These are phyloP conservation scores for Cabera pusaria DNA, from an alignment of 2,888 invertebrate species.

Conservation along the genomic window DNA sequence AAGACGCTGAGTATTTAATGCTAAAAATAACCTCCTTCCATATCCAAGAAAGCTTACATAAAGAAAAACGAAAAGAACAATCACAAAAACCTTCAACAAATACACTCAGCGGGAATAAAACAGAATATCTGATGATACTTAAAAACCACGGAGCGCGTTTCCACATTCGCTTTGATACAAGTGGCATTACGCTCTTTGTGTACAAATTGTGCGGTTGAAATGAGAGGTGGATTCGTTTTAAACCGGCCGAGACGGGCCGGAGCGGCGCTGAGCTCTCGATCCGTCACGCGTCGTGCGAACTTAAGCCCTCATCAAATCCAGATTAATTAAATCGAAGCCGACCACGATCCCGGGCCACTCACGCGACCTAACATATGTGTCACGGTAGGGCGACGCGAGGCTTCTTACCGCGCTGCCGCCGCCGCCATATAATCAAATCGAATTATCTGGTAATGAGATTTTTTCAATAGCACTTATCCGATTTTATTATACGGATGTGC, in stretches of 20 bases:
- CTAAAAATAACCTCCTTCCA: too few species aligned
- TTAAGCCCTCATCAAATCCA: constrained; percentile 81
- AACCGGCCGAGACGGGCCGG: constrained; percentile 64
- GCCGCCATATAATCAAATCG: constrained; percentile 19
- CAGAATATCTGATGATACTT: constrained; percentile 23
- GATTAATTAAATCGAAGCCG: constrained; percentile 74
- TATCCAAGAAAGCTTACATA: too few species aligned
- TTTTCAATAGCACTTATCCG: constrained; percentile 22
- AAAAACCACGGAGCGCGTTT: constrained; percentile 19
- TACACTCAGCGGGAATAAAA: constrained; percentile 18
- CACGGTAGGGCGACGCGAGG: constrained; percentile 24
- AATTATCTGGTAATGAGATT: constrained; percentile 33
- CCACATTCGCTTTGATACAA: constrained; percentile 34
- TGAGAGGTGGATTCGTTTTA: constrained; percentile 74
- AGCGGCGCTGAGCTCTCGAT: constrained; percentile 63
- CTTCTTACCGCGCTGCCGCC: constrained; percentile 4
- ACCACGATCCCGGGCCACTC: constrained; percentile 64
- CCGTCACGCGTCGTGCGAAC: constrained; percentile 76
- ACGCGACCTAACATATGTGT: constrained; percentile 53
- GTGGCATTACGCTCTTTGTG: constrained; percentile 45
- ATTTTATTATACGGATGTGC: too few species aligned
- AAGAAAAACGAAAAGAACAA: constrained; percentile 16
- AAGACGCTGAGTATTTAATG: too few species aligned
- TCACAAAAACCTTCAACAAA: constrained; percentile 13
- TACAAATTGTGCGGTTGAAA: constrained; percentile 66